Evolutionary conservation across 1,140 invertebrate genomes (phyloP).

Genomic region (Limonius californicus): DNA sequence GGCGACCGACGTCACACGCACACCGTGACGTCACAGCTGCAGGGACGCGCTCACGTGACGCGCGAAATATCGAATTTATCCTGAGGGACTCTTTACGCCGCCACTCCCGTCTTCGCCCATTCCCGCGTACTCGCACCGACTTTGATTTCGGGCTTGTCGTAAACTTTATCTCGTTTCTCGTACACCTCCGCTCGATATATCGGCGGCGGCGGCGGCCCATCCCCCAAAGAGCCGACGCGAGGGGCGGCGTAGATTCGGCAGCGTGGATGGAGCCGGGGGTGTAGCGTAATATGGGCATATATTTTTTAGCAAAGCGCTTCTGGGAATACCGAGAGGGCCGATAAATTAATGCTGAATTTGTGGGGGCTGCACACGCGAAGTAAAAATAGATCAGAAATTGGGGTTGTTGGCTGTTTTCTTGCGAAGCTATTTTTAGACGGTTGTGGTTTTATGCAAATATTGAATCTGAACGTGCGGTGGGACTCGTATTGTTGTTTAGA

Average conservation of each 20-base stretch:
- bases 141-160: not conserved
- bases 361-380: not conserved
- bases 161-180: not conserved
- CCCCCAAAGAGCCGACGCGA: no score
- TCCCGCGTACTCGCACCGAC: not conserved
- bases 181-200: not conserved
- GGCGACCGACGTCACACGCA: no score
- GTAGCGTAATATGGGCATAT: not conserved
- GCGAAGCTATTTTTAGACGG: not conserved
- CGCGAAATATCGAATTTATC: slow-evolving; percentile 22
- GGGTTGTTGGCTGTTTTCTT: slow-evolving; percentile 1
- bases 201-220: no score
- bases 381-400: slow-evolving; percentile 1
- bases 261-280: not conserved
- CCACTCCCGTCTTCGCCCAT: not conserved
- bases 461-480: no score
- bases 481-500: no score
- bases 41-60: slow-evolving; percentile 18
- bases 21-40: slow-evolving; percentile 23
- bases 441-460: not conserved
- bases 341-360: slow-evolving; percentile 6
- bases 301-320: not conserved
- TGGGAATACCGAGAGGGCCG: not conserved
- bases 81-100: slow-evolving; percentile 21
- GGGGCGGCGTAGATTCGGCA: no score